Evolutionary conservation across 2,888 invertebrate genomes (phyloP).

Genomic region (Pherbina coryleti): DNA sequence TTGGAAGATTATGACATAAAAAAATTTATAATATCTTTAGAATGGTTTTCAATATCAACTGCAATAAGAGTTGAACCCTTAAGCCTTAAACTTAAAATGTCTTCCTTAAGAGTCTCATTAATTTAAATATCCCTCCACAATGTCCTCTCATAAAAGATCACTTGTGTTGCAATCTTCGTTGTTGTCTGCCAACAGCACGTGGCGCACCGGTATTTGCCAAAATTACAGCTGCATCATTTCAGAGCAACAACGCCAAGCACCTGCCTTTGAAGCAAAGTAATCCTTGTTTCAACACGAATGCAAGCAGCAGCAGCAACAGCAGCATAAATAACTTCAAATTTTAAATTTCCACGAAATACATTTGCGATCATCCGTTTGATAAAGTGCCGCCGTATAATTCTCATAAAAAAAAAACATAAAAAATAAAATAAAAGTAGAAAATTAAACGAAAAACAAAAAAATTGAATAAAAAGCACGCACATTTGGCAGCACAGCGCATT

Average conservation of each 20-base stretch:
- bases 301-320: neutral
- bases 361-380: constrained; percentile 33
- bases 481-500: neutral
- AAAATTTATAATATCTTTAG: too few relatives aligned
- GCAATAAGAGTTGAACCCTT: too few relatives aligned
- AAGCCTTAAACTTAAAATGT: too few relatives aligned
- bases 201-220: neutral
- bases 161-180: too few relatives aligned
- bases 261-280: constrained; percentile 5
- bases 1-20: too few relatives aligned
- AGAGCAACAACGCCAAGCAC: neutral
- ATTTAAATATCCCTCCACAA: too few relatives aligned
- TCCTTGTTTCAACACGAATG: neutral
- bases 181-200: constrained; percentile 4
- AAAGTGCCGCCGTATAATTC: constrained; percentile 21
- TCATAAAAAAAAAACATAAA: neutral
- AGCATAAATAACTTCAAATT: constrained; percentile 6
- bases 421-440: too few relatives aligned
- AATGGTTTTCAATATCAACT: too few relatives aligned
- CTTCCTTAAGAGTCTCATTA: too few relatives aligned
- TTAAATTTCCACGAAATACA: constrained; percentile 24
- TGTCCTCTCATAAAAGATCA: too few relatives aligned
- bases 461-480: neutral
- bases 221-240: neutral
- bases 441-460: neutral